Base-by-base conservation (phyloP, 2,113 vertebrate genomes). In the Epinephelus moara region DNA sequence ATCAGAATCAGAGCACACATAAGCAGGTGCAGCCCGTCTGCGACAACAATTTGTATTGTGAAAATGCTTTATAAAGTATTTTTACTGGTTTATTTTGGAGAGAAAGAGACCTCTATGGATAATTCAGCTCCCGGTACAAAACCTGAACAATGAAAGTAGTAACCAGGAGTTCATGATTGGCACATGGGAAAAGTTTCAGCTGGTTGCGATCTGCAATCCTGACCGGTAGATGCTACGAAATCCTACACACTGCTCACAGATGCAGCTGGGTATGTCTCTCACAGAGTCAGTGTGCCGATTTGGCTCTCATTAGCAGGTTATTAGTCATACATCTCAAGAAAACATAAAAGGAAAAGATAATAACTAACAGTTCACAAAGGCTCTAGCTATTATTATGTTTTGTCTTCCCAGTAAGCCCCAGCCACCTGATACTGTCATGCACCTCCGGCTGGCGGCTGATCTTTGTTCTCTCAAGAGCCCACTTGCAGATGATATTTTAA, bases 271-370 rank as follows among this genome's bases (percentile, higher is more conserved):
- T 40, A 49, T 13, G 19, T 57, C 42, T 77, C 17, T 55, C 14
- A 59, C 15, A 18, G 27, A 66, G 52, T 25, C 15, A 23, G 23
- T 33, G 19, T 30, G 23, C 33, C n/a, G 21, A 71, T 27, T 69
- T 17, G 2, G 42, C 75, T 76, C 4, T 50, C n/a, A 45, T 73
- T 62, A 40, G 18, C 21, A 67, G 78, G 27, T 30, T 57, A 70
- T 61, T 17, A 50, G n/a, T 57, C 19, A 56, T 49, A 52, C 13
- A 68, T 47, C 57, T 75, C n/a, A 15, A 71, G 64, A 56, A 57
- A 27, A 56, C 60, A 40, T 56, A 49, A 3, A 17, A 82, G 62
- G 8, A 27, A 42, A 66, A 56, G 21, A 37, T 40, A 62, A 73
- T 61, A n/a, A 56, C 60, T 61, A 55, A 56, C 25, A 59, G 50